Base-by-base conservation (phyloP, 2,797 vertebrate genomes). In the Hydrolagus colliei region DNA sequence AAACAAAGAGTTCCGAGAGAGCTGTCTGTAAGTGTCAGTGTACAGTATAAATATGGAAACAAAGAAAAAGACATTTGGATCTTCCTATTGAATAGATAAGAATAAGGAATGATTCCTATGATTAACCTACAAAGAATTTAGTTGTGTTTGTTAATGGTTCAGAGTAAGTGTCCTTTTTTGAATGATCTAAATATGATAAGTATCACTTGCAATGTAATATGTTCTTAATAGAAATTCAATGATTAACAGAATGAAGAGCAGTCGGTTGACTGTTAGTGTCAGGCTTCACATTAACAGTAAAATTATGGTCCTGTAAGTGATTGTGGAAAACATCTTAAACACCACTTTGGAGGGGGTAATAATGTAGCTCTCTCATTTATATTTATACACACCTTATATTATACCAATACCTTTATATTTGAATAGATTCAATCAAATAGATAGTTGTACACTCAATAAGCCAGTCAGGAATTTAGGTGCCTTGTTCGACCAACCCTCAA, bases 1-100 rank as follows among this genome's bases (percentile, higher is more conserved):
- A 63, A 71, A 68, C 79, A 41, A 84, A 84, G 9, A 10, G 63
- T 79, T 27, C 79, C 41, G 35, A 71, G 65, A 35, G 65, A 84
- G 32, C 11, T 71, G 18, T 71, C 65, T 41, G 79, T 71, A 84
- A 84, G 79, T 84, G 16, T 18, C 61, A 59, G 16, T 77, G 10
- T 61, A 71, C n/a, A 68, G 71, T 20, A 10, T 71, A 41, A n/a
- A 18, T 5, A n/a, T 16, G 35, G 65, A 84, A 84, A 84, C 41
- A 20, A 71, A 41, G 20, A 61, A 11, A 18, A 2, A 9, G 59
- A 1, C 27, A 16, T 82, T 82, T 67, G 62, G 65, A 67, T 16
- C 9, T 52, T 52, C 41, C 41, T 67, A 18, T 82, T 82, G 27
- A 80, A 27, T 65, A 12, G 61, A 22, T 79, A 20, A 63, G 12